Evolutionary conservation across 2,797 vertebrate species (phyloP), one percentile per base, ranked within the genome.

Genomic region (Hafferia zeledoni): DNA sequence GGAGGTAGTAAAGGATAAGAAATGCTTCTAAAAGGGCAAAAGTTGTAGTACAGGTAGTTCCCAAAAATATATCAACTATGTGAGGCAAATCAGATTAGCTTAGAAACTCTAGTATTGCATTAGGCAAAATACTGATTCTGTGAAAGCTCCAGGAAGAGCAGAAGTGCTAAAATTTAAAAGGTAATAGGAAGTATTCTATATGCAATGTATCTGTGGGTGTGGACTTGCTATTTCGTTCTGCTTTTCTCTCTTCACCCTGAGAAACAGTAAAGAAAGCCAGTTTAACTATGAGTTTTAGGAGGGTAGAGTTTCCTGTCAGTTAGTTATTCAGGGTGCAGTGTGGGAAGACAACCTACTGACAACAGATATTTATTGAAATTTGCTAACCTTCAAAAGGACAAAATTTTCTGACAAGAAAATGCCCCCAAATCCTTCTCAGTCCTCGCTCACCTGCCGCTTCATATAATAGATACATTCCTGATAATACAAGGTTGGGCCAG

Each of bases 241-340:
- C n/a, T 88, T 92, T 93, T 72, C 59, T 70, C 59, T 61, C 11
- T 60, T 94, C 46, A 70, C n/a, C 27, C 57, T 53, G 56, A 84
- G 43, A 81, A 95, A 91, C 55, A 43, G 17, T 64, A 60, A 74
- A 91, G 64, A 70, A 46, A 81, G 37, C 5, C 63, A 57, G 71
- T 74, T 83, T 46, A 86, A 72, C 83, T 67, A 10, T 0, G 9
- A 70, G 37, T 69, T 53, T 90, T 91, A 74, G 65, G 79, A 92
- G 75, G 55, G 46, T 60, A 78, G 84, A 86, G 31, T 87, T 95
- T 94, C 71, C 92, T 94, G 76, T 80, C 85, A 49, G 68, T 87
- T 94, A 63, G 49, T 76, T 94, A 78, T 72, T 90, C 68, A 39
- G 65, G 33, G 75, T 77, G 49, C 17, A 28, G n/a, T 57, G 31